Percentiles rank a stretch among this genome's conserved stretches.
phyloP scores from a whole-genome alignment of 2,888 invertebrate genomes.

The Heliconius charithonia region DNA sequence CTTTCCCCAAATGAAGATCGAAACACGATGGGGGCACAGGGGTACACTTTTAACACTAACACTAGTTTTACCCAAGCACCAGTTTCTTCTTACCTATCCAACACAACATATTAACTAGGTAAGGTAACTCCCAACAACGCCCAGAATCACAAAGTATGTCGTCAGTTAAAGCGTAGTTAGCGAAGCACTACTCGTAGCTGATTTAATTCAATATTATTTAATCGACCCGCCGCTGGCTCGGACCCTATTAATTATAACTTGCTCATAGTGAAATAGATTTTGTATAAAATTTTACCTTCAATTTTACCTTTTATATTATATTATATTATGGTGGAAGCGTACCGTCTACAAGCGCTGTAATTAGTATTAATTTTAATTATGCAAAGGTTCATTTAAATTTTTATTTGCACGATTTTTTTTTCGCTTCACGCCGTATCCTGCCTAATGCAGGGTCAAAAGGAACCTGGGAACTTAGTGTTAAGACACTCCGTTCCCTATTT shows the following conservation, averaged over 20 bases:
- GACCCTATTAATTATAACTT: slow-evolving; percentile 61
- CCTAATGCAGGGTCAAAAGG: no score
- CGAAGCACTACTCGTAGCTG: slow-evolving; percentile 21
- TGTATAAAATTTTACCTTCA: slow-evolving; percentile 20
- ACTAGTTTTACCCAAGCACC: neutral
- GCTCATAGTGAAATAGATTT: slow-evolving; percentile 13
- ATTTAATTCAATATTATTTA: slow-evolving; percentile 63
- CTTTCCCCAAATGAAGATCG: neutral
- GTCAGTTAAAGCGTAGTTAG: slow-evolving; percentile 40
- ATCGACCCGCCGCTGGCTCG: slow-evolving; percentile 54
- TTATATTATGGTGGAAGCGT: slow-evolving; percentile 2
- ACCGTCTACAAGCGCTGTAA: neutral
- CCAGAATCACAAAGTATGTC: slow-evolving; percentile 26
- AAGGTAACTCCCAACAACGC: slow-evolving; percentile 1
- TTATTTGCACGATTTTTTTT: neutral
- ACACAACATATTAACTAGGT: neutral
- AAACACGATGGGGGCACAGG: no score
- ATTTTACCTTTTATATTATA: neutral
- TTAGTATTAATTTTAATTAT: neutral
- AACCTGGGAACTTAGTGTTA: no score
- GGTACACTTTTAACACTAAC: no score
- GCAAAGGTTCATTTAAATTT: neutral
- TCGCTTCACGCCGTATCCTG: no score
- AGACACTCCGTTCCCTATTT: no score
- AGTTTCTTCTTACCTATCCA: neutral